Percentiles rank a stretch among this genome's conserved stretches.
Conservation (phyloP, 2,888 invertebrate species). For the Meteorus colon region DNA sequence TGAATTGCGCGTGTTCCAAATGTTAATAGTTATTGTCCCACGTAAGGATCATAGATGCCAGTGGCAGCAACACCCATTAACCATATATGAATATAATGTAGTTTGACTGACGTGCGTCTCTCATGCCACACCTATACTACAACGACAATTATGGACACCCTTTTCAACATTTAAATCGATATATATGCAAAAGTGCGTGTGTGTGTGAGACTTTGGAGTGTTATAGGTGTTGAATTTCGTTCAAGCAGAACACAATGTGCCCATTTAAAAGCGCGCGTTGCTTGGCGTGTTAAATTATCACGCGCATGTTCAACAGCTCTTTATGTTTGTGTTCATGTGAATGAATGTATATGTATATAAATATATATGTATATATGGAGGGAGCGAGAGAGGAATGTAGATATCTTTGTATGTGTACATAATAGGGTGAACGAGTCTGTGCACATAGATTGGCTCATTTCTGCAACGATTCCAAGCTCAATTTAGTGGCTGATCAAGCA, state of each 20-base stretch:
- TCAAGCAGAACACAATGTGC: slow-evolving; percentile 31
- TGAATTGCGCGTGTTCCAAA: slow-evolving; percentile 47
- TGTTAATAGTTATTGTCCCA: slow-evolving; percentile 49
- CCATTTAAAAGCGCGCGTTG: slow-evolving; percentile 25
- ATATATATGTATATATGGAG: neutral
- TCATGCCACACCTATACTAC: neutral
- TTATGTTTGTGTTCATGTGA: neutral
- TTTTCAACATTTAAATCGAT: slow-evolving; percentile 20
- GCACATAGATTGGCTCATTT: slow-evolving; percentile 34
- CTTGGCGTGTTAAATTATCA: slow-evolving; percentile 34
- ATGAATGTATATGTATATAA: neutral
- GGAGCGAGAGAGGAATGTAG: neutral
- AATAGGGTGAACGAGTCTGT: neutral
- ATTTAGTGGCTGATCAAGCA: slow-evolving; percentile 34
- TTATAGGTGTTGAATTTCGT: slow-evolving; percentile 29
- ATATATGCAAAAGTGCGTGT: neutral
- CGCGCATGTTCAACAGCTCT: slow-evolving; percentile 23
- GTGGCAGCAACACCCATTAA: slow-evolving; percentile 45
- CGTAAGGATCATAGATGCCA: slow-evolving; percentile 58
- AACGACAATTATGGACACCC: slow-evolving; percentile 1
- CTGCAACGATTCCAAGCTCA: slow-evolving; percentile 16
- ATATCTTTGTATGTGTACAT: neutral
- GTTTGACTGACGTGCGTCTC: neutral
- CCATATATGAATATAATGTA: slow-evolving; percentile 31
- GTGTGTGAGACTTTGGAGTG: neutral